Evolutionary conservation across 2,797 vertebrate genomes (phyloP).

Genomic region (Enteromius treurensis): DNA sequence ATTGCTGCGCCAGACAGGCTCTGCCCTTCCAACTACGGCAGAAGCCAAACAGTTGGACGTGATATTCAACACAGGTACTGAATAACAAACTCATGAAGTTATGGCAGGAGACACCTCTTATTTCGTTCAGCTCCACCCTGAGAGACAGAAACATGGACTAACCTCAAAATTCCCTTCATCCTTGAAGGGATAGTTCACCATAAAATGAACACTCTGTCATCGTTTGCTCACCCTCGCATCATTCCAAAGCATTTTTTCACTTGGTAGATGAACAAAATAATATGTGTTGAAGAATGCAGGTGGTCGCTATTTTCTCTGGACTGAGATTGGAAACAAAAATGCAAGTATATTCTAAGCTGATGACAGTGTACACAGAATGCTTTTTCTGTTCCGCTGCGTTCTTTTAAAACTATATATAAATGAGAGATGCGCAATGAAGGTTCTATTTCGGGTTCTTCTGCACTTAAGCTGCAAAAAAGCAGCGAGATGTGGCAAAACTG

Average conservation of each 20-base stretch:
- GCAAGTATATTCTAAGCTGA: not conserved
- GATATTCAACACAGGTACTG: constrained; percentile 28
- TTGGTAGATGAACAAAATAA: not conserved
- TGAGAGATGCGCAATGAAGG: not conserved
- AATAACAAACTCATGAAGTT: constrained; percentile 19
- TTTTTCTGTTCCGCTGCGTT: not conserved
- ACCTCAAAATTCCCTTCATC: constrained; percentile 20
- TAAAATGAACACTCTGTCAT: constrained; percentile 3
- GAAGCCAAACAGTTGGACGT: not conserved
- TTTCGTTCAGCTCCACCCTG: constrained; percentile 12
- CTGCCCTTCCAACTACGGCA: not conserved
- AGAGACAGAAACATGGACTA: constrained; percentile 37
- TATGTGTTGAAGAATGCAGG: not conserved
- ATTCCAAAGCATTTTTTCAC: not conserved
- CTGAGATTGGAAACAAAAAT: not conserved
- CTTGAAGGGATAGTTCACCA: not conserved
- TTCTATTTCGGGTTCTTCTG: too few relatives aligned
- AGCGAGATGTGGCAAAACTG: too few relatives aligned
- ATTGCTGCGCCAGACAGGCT: constrained; percentile 1
- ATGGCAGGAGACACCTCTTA: constrained; percentile 36
- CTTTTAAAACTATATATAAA: not conserved
- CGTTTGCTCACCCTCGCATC: not conserved
- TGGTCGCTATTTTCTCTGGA: not conserved
- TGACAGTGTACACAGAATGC: not conserved
- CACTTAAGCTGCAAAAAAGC: too few relatives aligned